Evolutionary conservation across 2,888 invertebrate genomes (phyloP).

Genomic region (Ennomos erosarius): DNA sequence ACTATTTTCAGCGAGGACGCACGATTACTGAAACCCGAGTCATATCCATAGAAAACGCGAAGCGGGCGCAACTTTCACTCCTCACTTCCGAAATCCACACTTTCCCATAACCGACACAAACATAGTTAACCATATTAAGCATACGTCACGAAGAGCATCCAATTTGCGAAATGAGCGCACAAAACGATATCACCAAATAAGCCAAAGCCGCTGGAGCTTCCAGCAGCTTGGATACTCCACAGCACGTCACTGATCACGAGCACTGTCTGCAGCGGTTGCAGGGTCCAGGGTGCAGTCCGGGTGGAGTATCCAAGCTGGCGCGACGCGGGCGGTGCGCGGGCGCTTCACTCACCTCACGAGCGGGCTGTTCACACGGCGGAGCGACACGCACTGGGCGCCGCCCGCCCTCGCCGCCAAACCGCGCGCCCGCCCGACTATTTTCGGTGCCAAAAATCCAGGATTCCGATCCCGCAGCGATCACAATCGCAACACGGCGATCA

Average conservation of each 20-base stretch:
- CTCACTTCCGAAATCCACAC: slow-evolving; percentile 41
- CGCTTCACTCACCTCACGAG: slow-evolving; percentile 77
- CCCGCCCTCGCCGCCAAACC: slow-evolving; percentile 68
- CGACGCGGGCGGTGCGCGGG: slow-evolving; percentile 43
- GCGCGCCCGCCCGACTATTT: slow-evolving; percentile 82
- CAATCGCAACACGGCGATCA: slow-evolving; percentile 59
- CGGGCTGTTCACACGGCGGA: slow-evolving; percentile 85
- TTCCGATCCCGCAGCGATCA: slow-evolving; percentile 67
- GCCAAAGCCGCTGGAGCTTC: slow-evolving; percentile 50
- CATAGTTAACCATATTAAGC: slow-evolving; percentile 37
- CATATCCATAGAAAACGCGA: slow-evolving; percentile 59
- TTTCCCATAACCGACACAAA: slow-evolving; percentile 36
- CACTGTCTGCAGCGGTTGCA: slow-evolving; percentile 36
- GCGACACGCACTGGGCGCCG: slow-evolving; percentile 83
- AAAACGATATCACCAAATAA: slow-evolving; percentile 55
- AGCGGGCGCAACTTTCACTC: slow-evolving; percentile 44
- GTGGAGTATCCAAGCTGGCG: slow-evolving; percentile 68
- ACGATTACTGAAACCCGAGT: slow-evolving; percentile 79
- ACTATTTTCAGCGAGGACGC: slow-evolving; percentile 84
- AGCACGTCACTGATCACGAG: slow-evolving; percentile 39
- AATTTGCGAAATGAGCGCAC: slow-evolving; percentile 44
- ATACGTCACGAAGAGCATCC: slow-evolving; percentile 36
- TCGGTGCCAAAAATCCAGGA: slow-evolving; percentile 84
- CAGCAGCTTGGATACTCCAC: slow-evolving; percentile 72
- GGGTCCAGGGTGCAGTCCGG: slow-evolving; percentile 35